Percentiles rank a stretch among this genome's conserved stretches.
Conservation (phyloP, 2,797 vertebrate species). For the Odontamblyopus lacepedii region DNA sequence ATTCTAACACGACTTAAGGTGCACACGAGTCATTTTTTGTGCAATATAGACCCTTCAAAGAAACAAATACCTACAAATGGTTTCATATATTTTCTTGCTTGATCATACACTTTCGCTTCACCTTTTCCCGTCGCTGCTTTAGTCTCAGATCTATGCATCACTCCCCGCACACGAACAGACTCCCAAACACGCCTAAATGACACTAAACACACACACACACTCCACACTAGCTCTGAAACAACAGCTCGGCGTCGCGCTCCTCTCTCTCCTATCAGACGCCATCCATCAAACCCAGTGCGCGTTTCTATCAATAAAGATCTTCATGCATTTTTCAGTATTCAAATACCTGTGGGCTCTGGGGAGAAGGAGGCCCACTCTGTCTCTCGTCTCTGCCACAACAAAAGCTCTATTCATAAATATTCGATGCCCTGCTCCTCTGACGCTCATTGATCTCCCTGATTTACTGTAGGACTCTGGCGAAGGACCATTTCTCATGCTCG, state of each 20-base stretch:
- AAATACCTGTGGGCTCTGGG: slow-evolving; percentile 59
- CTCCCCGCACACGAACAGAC: slow-evolving; percentile 24
- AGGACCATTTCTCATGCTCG: slow-evolving; percentile 36
- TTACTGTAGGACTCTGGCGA: slow-evolving; percentile 48
- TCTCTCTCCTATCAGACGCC: slow-evolving; percentile 50
- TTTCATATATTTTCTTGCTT: background rate
- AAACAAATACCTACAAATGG: background rate
- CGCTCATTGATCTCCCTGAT: slow-evolving; percentile 39
- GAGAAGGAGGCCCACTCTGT: slow-evolving; percentile 47
- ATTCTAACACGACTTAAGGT: no score
- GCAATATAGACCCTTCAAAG: no score
- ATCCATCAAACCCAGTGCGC: slow-evolving; percentile 66
- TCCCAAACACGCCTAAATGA: slow-evolving; percentile 50
- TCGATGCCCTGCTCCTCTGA: slow-evolving; percentile 48
- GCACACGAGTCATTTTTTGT: no score
- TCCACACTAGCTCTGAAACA: slow-evolving; percentile 33
- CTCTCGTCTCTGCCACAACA: slow-evolving; percentile 62
- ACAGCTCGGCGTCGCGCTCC: slow-evolving; percentile 27
- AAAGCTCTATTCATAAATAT: slow-evolving; percentile 73
- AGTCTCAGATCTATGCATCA: slow-evolving; percentile 18
- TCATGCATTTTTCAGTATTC: slow-evolving; percentile 75
- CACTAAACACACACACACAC: slow-evolving; percentile 40
- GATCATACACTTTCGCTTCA: background rate
- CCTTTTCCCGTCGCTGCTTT: background rate
- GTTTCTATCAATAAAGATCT: slow-evolving; percentile 58